Evolutionary conservation across 2,797 vertebrate genomes (phyloP).

Genomic region (Etheostoma nigrum): DNA sequence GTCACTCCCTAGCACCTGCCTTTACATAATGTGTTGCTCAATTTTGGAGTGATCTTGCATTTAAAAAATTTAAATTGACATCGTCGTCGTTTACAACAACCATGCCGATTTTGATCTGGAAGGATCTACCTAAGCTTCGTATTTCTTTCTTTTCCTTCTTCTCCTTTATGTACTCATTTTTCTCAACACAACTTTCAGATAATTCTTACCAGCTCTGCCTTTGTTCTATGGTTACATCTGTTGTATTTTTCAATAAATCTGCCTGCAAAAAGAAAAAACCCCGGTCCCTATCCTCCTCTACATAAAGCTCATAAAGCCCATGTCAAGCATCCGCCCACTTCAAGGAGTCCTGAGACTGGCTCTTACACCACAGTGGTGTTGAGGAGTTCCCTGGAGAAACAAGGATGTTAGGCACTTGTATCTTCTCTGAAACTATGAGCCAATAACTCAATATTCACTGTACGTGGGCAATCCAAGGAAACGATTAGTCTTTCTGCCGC

Average conservation of each 20-base stretch:
- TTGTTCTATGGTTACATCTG: constrained; percentile 41
- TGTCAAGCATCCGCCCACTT: constrained; percentile 80
- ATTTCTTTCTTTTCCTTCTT: neutral
- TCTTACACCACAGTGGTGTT: constrained; percentile 66
- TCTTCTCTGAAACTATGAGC: constrained; percentile 64
- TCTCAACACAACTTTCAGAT: constrained; percentile 26
- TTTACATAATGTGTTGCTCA: constrained; percentile 13
- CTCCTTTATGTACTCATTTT: neutral
- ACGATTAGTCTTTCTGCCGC: constrained; percentile 55
- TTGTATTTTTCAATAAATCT: constrained; percentile 53
- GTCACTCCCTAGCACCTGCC: neutral
- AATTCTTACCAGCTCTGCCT: constrained; percentile 23
- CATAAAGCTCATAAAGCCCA: constrained; percentile 78
- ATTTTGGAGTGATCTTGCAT: neutral
- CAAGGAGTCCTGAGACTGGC: constrained; percentile 69
- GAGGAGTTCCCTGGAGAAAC: constrained; percentile 67
- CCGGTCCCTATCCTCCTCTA: constrained; percentile 70
- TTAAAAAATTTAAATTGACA: neutral
- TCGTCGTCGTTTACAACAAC: neutral
- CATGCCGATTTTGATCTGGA: neutral
- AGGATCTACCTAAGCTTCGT: neutral
- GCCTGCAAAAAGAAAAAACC: constrained; percentile 66
- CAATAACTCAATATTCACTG: constrained; percentile 75
- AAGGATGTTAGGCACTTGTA: constrained; percentile 65
- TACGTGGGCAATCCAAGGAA: constrained; percentile 66